Conservation (phyloP, 2,113 vertebrate genomes). For the Corvus hawaiiensis region DNA sequence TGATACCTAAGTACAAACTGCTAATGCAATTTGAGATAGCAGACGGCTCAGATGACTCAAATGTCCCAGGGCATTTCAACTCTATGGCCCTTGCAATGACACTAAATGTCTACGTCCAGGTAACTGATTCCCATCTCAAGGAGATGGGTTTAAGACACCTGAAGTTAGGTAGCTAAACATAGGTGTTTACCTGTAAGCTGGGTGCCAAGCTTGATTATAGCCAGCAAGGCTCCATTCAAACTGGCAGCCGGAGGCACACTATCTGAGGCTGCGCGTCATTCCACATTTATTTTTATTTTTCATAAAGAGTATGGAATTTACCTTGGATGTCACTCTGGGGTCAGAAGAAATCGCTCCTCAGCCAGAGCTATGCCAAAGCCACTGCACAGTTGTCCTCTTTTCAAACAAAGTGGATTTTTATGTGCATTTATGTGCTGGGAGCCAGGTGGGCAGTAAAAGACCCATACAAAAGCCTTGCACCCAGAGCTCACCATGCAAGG, state of each 20-base stretch:
- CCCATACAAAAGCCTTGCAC: neutral
- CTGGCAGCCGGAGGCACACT: neutral
- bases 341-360: neutral
- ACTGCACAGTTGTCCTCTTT: neutral
- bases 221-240: neutral
- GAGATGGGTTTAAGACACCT: neutral
- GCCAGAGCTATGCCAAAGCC: neutral
- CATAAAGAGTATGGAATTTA: neutral
- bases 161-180: neutral
- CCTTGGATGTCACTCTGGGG: neutral
- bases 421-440: fast-evolving
- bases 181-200: neutral
- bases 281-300: neutral
- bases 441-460: neutral
- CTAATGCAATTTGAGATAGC: neutral
- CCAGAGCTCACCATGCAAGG: neutral
- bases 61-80: neutral
- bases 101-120: neutral
- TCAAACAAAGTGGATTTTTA: neutral
- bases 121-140: neutral
- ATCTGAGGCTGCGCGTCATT: neutral
- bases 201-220: neutral
- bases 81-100: neutral
- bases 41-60: neutral
- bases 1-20: neutral